A percentile compares a stretch with the other conserved stretches of the same genome.
These are phyloP conservation scores for Vultur gryphus DNA, from an alignment of 2,797 vertebrate species.

Conservation along the genomic window DNA sequence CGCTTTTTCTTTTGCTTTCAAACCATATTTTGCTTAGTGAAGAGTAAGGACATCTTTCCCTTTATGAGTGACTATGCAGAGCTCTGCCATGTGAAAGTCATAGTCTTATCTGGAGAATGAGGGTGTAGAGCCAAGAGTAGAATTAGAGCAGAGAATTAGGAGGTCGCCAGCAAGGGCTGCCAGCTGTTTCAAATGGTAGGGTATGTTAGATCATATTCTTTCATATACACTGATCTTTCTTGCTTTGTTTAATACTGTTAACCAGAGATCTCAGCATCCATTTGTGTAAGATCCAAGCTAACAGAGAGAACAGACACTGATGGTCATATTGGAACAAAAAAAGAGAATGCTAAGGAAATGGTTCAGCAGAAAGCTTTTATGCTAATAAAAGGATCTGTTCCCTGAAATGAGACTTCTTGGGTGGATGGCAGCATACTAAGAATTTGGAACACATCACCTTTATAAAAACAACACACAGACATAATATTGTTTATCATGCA, in stretches of 20 bases:
- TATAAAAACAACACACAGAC: fast-evolving
- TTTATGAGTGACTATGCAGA: not conserved
- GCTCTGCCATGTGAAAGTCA: not conserved
- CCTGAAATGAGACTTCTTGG: not conserved
- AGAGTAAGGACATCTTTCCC: not conserved
- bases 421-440: not conserved
- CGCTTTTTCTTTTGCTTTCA: not conserved
- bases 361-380: not conserved
- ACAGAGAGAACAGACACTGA: not conserved
- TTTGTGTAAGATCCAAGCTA: not conserved
- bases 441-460: not conserved
- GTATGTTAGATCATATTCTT: not conserved
- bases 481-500: not conserved
- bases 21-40: not conserved
- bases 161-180: not conserved
- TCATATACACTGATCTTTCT: not conserved
- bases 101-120: not conserved
- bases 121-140: not conserved
- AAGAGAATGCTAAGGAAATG: not conserved
- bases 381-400: not conserved
- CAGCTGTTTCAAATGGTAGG: not conserved
- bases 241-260: not conserved
- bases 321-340: not conserved
- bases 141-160: not conserved
- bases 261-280: not conserved